Percentiles rank a stretch among this genome's conserved stretches.
Evolutionary conservation across 2,113 vertebrate genomes (phyloP).

Genomic region (Dipodomys spectabilis): DNA sequence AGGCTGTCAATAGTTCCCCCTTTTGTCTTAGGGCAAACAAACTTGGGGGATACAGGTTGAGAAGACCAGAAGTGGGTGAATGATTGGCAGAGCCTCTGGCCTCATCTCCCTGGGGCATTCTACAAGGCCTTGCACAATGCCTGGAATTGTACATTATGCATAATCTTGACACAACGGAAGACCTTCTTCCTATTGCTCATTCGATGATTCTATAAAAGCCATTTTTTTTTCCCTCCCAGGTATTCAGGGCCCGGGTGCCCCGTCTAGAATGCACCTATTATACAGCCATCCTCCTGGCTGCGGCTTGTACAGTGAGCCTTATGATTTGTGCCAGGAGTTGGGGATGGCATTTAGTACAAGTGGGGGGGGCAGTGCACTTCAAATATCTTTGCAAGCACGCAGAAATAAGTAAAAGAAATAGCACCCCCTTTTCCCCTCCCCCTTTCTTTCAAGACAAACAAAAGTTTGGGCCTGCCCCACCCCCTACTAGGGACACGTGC

Average conservation of each 20-base stretch:
- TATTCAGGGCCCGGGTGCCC: constrained; percentile 41
- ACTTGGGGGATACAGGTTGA: not conserved
- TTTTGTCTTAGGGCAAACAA: not conserved
- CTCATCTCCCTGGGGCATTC: not conserved
- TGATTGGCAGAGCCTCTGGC: not conserved
- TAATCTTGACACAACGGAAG: not conserved
- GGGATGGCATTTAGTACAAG: not conserved
- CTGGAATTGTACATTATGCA: not conserved
- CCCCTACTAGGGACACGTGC: not conserved
- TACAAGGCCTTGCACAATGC: not conserved
- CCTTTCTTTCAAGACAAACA: constrained; percentile 44
- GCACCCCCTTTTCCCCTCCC: not conserved
- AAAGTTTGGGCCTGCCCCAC: not conserved
- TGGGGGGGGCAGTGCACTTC: constrained; percentile 39
- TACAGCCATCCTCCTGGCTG: not conserved
- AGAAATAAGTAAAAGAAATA: not conserved
- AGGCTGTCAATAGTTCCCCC: not conserved
- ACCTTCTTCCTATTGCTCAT: not conserved
- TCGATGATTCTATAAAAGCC: not conserved
- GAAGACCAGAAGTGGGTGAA: not conserved
- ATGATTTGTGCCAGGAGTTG: not conserved
- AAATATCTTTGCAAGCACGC: not conserved
- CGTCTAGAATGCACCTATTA: not conserved
- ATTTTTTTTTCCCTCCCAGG: not conserved
- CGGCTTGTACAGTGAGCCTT: constrained; percentile 6